Evolutionary conservation across 2,113 vertebrate species (phyloP).

Genomic region (Sturnira hondurensis): DNA sequence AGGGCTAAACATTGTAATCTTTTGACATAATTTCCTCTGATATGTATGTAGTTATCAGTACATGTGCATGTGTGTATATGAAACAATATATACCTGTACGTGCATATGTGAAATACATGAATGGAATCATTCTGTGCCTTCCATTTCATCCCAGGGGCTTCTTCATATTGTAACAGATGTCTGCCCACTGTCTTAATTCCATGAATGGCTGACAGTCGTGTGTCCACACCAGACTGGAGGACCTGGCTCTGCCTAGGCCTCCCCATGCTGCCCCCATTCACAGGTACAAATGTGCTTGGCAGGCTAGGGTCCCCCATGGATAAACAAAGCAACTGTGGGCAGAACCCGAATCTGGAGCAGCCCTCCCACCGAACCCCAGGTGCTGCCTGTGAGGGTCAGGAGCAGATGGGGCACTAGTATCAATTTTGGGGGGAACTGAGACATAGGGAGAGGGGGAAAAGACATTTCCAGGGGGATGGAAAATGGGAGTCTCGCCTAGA

Average conservation of each 20-base stretch:
- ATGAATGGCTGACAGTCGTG: neutral
- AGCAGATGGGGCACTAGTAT: neutral
- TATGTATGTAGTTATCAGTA: neutral
- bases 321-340: neutral
- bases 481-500: neutral
- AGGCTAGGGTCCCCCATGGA: neutral
- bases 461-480: neutral
- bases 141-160: neutral
- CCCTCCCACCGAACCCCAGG: neutral
- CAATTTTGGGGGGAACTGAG: neutral
- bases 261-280: neutral
- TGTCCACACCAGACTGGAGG: neutral
- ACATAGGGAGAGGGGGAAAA: neutral
- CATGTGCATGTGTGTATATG: neutral
- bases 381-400: neutral
- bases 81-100: neutral
- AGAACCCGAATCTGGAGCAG: neutral
- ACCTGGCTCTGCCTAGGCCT: neutral
- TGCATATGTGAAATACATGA: neutral
- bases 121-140: neutral
- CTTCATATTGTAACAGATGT: neutral
- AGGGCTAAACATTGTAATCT: neutral
- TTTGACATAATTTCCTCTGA: neutral
- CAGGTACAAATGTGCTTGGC: neutral
- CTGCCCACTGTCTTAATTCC: neutral